Percentiles rank a stretch among this genome's conserved stretches.
Conservation (phyloP, 1,140 invertebrate genomes). For the Papilio polyxenes region DNA sequence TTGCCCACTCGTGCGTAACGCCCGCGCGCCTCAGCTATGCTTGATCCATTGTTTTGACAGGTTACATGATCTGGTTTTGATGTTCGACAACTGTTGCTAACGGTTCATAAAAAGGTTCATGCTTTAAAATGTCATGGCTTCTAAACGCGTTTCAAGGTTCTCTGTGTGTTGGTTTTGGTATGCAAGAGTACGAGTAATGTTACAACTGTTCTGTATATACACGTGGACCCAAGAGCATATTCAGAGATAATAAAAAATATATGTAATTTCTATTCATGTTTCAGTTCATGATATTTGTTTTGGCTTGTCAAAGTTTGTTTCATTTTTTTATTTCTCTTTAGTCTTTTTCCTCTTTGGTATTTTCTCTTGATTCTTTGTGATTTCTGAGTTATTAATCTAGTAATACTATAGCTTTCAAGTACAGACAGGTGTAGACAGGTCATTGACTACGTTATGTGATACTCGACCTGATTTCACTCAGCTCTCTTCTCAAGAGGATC, state of each 20-base stretch:
- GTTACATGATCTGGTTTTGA: constrained; percentile 27
- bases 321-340: background rate
- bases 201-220: background rate
- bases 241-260: background rate
- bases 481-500: background rate
- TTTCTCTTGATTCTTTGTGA: background rate
- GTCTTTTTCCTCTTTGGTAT: background rate
- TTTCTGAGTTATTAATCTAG: background rate
- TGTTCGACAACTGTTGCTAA: constrained; percentile 11
- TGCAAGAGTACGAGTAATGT: background rate
- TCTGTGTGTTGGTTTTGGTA: background rate
- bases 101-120: background rate
- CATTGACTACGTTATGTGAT: constrained; percentile 20
- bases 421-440: constrained; percentile 1
- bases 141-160: background rate
- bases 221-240: background rate
- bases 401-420: background rate
- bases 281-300: background rate
- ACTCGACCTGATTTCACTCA: constrained; percentile 13
- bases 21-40: background rate
- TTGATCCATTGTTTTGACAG: constrained; percentile 30
- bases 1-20: constrained; percentile 33
- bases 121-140: constrained; percentile 20
- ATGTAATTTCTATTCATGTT: background rate
- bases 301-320: background rate